phyloP scores from a whole-genome alignment of 2,888 invertebrate genomes.

The Pseudococcus longispinus region DNA sequence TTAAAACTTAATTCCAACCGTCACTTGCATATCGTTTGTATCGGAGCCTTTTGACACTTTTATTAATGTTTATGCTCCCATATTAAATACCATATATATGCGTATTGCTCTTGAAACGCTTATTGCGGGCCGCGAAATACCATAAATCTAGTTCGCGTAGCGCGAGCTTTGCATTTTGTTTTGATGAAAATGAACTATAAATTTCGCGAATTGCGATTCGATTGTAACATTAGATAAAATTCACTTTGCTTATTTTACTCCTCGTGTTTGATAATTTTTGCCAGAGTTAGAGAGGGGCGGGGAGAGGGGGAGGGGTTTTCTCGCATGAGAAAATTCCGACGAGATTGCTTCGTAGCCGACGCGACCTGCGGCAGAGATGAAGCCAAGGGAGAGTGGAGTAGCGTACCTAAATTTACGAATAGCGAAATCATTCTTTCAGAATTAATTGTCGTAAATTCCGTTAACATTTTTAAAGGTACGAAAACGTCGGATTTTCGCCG shows the following conservation, averaged over 20 bases:
- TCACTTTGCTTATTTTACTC: slow-evolving; percentile 29
- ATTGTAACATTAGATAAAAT: slow-evolving; percentile 33
- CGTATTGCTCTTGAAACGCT: slow-evolving; percentile 36
- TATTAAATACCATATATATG: slow-evolving; percentile 23
- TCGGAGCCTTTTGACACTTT: slow-evolving; percentile 37
- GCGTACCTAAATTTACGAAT: slow-evolving; percentile 1
- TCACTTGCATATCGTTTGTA: slow-evolving; percentile 28
- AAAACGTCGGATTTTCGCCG: slow-evolving; percentile 12
- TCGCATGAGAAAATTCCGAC: slow-evolving; percentile 13
- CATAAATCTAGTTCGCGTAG: slow-evolving; percentile 30
- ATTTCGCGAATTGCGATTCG: slow-evolving; percentile 26
- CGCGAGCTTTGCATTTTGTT: slow-evolving; percentile 9
- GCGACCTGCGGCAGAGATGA: neutral
- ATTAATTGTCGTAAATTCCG: slow-evolving; percentile 37
- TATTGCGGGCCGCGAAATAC: slow-evolving; percentile 32
- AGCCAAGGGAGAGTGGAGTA: neutral
- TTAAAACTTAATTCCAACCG: slow-evolving; percentile 32
- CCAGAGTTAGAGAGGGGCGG: neutral
- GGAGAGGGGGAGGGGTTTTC: neutral
- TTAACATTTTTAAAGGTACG: slow-evolving; percentile 31
- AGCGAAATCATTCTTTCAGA: slow-evolving; percentile 32
- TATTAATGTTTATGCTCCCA: slow-evolving; percentile 36
- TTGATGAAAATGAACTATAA: slow-evolving; percentile 40
- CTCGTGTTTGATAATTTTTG: slow-evolving; percentile 20
- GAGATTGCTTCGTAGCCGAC: neutral